phyloP scores from a whole-genome alignment of 2,797 vertebrate genomes.

The Kryptopterus vitreolus region DNA sequence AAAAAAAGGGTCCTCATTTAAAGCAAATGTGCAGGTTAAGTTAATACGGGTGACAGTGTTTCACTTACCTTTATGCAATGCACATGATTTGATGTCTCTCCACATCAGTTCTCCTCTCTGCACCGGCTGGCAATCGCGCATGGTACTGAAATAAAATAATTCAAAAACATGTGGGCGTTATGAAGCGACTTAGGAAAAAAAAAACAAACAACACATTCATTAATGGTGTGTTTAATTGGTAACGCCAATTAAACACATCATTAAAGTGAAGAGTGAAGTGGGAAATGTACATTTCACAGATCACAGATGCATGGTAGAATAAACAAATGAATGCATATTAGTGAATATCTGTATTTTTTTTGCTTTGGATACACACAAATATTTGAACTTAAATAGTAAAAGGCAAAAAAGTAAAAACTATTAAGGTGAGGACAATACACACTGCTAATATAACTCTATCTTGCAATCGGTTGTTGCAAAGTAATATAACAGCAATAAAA shows the following conservation, averaged over 20 bases:
- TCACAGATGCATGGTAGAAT: slow-evolving; percentile 27
- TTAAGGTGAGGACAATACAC: not conserved
- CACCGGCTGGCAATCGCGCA: not conserved
- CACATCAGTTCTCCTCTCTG: slow-evolving; percentile 17
- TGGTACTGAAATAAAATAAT: not conserved
- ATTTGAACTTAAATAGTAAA: not conserved
- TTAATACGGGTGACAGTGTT: slow-evolving; percentile 18
- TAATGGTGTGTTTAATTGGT: slow-evolving; percentile 42
- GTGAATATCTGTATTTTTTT: not conserved
- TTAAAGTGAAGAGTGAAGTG: slow-evolving; percentile 37
- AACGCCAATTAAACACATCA: slow-evolving; percentile 41
- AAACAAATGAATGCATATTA: slow-evolving; percentile 25
- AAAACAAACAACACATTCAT: slow-evolving; percentile 47
- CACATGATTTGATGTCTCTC: slow-evolving; percentile 5
- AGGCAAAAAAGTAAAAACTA: not conserved
- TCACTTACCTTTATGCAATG: not conserved
- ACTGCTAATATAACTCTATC: not conserved
- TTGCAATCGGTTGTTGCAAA: not conserved
- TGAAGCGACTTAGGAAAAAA: slow-evolving; percentile 36
- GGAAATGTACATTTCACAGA: slow-evolving; percentile 42
- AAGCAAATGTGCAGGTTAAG: slow-evolving; percentile 15
- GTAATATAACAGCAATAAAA: not conserved
- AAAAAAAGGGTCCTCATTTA: slow-evolving; percentile 27
- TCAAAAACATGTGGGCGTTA: slow-evolving; percentile 30
- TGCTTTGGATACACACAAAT: not conserved